Evolutionary conservation across 92 coral and sea anemone species (phyloP).

Genomic region (Actinostola sp.): DNA sequence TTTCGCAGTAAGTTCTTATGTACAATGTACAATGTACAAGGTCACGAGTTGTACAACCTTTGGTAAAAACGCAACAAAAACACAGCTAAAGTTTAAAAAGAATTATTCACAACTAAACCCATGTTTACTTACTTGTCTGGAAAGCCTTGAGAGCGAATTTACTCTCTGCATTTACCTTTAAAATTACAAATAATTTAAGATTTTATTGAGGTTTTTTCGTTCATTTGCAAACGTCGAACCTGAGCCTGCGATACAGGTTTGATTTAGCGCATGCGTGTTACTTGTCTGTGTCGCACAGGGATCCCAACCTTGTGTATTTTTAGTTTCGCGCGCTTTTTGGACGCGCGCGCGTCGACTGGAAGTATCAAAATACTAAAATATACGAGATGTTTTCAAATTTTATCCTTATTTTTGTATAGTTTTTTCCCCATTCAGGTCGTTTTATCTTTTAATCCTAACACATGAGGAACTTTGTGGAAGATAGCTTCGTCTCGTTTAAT

Average conservation of each 20-base stretch:
- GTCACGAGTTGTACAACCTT: not conserved
- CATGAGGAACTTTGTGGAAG: not conserved
- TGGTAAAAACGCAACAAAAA: not conserved
- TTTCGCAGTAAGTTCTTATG: too few relatives aligned
- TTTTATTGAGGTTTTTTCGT: not conserved
- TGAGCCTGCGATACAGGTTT: slow-evolving; percentile 24
- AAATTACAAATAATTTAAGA: slow-evolving; percentile 1
- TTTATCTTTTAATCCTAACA: not conserved
- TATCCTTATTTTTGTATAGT: not conserved
- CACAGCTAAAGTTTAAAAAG: not conserved
- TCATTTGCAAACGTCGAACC: not conserved
- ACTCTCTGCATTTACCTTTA: slow-evolving; percentile 59
- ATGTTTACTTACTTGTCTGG: slow-evolving; percentile 61
- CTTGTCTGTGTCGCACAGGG: slow-evolving; percentile 10
- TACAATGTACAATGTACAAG: too few relatives aligned
- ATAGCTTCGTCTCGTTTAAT: not conserved
- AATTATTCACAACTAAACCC: not conserved
- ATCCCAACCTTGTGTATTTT: not conserved
- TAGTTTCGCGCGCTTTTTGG: slow-evolving; percentile 11
- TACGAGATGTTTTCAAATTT: not conserved
- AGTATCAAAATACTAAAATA: too few relatives aligned
- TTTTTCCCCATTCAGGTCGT: not conserved
- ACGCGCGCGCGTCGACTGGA: slow-evolving; percentile 35
- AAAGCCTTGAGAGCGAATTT: slow-evolving; percentile 63
- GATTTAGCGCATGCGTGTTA: not conserved